Conservation (phyloP, 2,888 invertebrate genomes). For the Punctoribates punctum region DNA sequence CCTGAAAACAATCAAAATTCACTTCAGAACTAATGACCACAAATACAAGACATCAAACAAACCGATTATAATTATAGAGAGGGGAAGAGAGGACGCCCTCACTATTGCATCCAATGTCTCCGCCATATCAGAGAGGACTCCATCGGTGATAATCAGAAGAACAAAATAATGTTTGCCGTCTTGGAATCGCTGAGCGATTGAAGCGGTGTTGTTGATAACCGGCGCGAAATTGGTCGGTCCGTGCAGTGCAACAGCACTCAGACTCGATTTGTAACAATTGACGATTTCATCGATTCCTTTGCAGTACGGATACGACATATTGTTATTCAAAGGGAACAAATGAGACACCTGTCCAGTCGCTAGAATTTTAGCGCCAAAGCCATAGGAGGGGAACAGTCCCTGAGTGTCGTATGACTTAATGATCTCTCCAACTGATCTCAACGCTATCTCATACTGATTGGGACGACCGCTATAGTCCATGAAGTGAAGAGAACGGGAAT, state of each 20-base stretch:
- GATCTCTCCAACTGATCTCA: conserved; percentile 55
- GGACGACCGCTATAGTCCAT: conserved; percentile 47
- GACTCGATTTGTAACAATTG: conserved; percentile 57
- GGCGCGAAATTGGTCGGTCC: conserved; percentile 64
- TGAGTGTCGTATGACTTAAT: conserved; percentile 57
- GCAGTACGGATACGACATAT: conserved; percentile 58
- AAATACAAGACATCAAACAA: conserved; percentile 50
- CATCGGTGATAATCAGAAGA: conserved; percentile 62
- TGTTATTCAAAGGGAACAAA: conserved; percentile 58
- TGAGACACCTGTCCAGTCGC: conserved; percentile 57
- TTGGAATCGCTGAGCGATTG: conserved; percentile 56
- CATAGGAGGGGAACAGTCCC: conserved; percentile 59
- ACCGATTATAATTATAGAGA: conserved; percentile 62
- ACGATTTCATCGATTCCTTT: conserved; percentile 57
- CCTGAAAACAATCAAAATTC: conserved; percentile 53
- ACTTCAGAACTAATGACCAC: not conserved
- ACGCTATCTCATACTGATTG: conserved; percentile 56
- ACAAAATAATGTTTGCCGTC: conserved; percentile 61
- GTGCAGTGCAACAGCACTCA: conserved; percentile 58
- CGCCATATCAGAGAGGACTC: conserved; percentile 61
- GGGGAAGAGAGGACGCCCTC: conserved; percentile 60
- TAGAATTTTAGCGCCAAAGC: conserved; percentile 59
- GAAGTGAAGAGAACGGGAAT: conserved; percentile 56
- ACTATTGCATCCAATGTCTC: conserved; percentile 56
- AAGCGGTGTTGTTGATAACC: conserved; percentile 45